Evolutionary conservation across 2,113 vertebrate species (phyloP), one percentile per base, ranked within the genome.

Genomic region (Mus pahari): DNA sequence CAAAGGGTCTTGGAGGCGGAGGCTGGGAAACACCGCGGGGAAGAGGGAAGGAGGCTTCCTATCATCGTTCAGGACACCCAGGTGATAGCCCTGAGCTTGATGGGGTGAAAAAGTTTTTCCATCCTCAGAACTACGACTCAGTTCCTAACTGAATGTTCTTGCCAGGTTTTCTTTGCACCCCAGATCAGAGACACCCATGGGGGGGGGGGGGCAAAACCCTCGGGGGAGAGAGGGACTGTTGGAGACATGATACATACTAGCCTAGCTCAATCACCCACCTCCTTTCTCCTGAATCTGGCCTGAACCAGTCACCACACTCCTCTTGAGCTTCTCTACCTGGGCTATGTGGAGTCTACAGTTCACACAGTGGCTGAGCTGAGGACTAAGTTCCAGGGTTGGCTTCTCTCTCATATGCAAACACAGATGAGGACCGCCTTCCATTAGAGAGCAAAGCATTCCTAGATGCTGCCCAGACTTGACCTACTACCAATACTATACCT

Each of bases 171-270:
- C 86, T 73, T 79, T 24, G 91, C 82, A n/a, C 19, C 53, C 3
- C 7, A 16, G 50, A 22, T 0, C 70, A 64, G 50, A 0, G 17
- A 77, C 94, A 93, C 91, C 77, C 33, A 92, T 62, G 68, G 79
- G 90, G 90, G 93, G 68, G 68, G 79, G 90, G 90, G 93, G 55
- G 66, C 89, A 94, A 89, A 68, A 68, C 31, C 4, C 66, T 68
- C 11, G 2, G 66, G 31, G 66, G 33, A 16, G 66, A 16, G 19
- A 2, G 7, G n/a, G 36, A 8, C 26, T 2, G 36, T 36, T 6
- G 28, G 16, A 12, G 33, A 36, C 16, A 8, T 19, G 17, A 71
- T n/a, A 71, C 36, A n/a, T 6, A 3, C 17, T 68, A 3, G 3
- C 4, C 31, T 19, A 28, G 10, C 64, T 6, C 5, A 45, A 89